Base-by-base conservation (phyloP, 2,113 vertebrate genomes). In the Rissa tridactyla region DNA sequence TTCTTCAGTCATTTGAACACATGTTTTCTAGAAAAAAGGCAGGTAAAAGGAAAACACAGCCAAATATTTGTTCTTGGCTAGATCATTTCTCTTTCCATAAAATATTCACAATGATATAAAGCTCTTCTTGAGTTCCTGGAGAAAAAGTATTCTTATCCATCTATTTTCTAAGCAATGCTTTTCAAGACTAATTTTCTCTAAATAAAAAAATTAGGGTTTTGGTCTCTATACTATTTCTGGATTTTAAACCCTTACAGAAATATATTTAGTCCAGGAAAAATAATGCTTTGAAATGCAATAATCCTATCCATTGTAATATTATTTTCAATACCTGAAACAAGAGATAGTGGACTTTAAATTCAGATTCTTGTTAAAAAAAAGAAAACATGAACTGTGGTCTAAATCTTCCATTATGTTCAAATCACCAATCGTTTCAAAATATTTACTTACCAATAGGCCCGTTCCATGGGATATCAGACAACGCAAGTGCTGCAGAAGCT, bases 391-490 rank as follows among this genome's bases (percentile, higher is more conserved):
- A 8, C 20, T 69, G 25, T 38, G 13, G 9, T 36, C 25, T 36
- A 72, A 60, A 5, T 34, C 12, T 75, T 54, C 19, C 8, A 19
- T 38, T 34, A 44, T 15, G 15, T 23, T 70, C 9, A 73, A 72
- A 71, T 57, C 15, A 71, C 7, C 13, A 61, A 25, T 34, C 3
- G 79, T 66, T 88, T 94, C 36, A 46, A 82, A 82, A 65, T n/a
- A 9, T 11, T 60, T 78, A 84, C 98, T 98, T 96, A 99, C 99
- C 99, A 90, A 99, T 92, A 62, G 99, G 99, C 86, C 99, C 99
- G 84, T 99, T 98, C 99, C 99, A 99, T 30, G 99, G 99, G 97
- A 99, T 99, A 97, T 99, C 99, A 77, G 99, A 99, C 73, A 99
- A 96, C 4, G 99, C 98, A 72, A 99, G 98, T 42, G 99, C 99